Conservation (phyloP, 2,797 vertebrate genomes). For the Lates japonicus region DNA sequence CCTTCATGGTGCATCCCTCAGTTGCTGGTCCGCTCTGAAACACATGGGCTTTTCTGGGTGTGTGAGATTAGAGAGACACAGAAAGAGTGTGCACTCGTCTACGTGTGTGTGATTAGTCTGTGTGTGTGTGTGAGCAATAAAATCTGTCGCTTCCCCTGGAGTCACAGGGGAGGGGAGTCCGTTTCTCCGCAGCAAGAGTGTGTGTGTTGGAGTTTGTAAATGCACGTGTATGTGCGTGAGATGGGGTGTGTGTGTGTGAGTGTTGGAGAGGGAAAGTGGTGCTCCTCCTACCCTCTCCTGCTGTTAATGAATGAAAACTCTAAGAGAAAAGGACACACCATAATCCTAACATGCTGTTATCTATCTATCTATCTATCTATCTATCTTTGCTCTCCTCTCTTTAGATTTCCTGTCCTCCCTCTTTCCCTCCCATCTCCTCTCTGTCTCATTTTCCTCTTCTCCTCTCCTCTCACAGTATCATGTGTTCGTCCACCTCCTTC, state of each 20-base stretch:
- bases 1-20: conserved; percentile 79
- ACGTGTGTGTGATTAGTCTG: conserved; percentile 21
- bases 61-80: conserved; percentile 46
- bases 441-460: conserved; percentile 65
- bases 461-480: conserved; percentile 63
- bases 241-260: conserved; percentile 37
- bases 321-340: conserved; percentile 50
- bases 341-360: conserved; percentile 37
- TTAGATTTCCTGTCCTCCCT: conserved; percentile 39
- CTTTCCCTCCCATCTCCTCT: conserved; percentile 42
- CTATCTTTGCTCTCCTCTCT: conserved; percentile 18
- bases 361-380: conserved; percentile 40
- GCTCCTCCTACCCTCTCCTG: conserved; percentile 40
- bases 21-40: conserved; percentile 53
- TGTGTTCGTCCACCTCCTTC: conserved; percentile 69
- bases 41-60: conserved; percentile 54
- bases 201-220: conserved; percentile 55
- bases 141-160: conserved; percentile 46
- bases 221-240: conserved; percentile 47
- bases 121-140: conserved; percentile 39
- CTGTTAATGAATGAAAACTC: conserved; percentile 63
- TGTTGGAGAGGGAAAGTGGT: conserved; percentile 37
- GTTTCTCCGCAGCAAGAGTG: conserved; percentile 47
- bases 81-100: conserved; percentile 11
- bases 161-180: conserved; percentile 53